Evolutionary conservation across 2,113 vertebrate genomes (phyloP).

Genomic region (Entelurus aequoreus): DNA sequence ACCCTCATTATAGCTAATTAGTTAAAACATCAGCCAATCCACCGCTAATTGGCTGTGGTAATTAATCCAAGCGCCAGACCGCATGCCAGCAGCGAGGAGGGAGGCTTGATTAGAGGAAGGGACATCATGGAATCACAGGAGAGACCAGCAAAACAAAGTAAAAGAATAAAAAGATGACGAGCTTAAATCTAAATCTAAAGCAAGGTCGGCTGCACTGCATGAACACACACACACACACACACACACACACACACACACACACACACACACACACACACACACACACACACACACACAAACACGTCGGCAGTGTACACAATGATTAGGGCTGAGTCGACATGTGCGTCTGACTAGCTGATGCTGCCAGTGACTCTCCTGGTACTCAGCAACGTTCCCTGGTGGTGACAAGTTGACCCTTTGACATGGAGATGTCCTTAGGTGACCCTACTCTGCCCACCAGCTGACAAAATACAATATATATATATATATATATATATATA

Average conservation of each 20-base stretch:
- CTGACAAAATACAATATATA: conserved; percentile 27
- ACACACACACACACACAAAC: neutral
- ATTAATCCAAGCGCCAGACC: conserved; percentile 94
- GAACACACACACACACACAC: too few species aligned
- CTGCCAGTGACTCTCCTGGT: conserved; percentile 12
- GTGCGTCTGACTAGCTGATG: conserved; percentile 50
- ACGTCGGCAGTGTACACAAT: too few species aligned
- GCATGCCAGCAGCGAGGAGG: conserved; percentile 71
- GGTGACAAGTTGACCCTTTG: conserved; percentile 38
- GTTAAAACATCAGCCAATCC: conserved; percentile 99
- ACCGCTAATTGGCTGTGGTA: conserved; percentile 99
- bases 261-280: neutral
- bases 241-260: too few species aligned
- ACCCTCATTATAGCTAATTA: conserved; percentile 98
- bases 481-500: too few species aligned
- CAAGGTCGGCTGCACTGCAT: too few species aligned
- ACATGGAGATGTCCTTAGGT: conserved; percentile 40
- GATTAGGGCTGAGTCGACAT: conserved; percentile 18
- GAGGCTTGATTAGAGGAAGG: conserved; percentile 42
- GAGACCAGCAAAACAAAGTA: conserved; percentile 8
- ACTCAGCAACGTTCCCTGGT: conserved; percentile 26
- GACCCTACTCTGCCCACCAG: conserved; percentile 30
- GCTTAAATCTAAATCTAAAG: too few species aligned
- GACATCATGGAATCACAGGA: conserved; percentile 10
- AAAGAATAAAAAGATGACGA: neutral